These are phyloP conservation scores for Cordilura impudica DNA, from an alignment of 2,888 invertebrate genomes.

Conservation along the genomic window DNA sequence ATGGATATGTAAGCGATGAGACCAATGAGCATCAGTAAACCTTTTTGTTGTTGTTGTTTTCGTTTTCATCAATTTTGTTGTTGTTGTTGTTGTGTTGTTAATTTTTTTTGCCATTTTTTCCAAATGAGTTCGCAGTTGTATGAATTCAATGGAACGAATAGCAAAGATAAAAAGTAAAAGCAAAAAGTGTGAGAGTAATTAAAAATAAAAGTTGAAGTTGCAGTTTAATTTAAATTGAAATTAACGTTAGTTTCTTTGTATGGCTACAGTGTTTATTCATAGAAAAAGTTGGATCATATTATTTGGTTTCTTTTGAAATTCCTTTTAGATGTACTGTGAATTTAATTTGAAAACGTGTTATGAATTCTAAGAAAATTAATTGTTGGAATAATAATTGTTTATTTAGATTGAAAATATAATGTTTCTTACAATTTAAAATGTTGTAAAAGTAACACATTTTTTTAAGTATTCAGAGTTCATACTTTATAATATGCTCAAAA, in stretches of 20 bases:
- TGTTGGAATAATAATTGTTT: too few species aligned
- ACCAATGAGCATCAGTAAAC: conserved; percentile 92
- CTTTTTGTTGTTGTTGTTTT: conserved; percentile 78
- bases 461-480: too few species aligned
- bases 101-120: background rate
- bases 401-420: too few species aligned
- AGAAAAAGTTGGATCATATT: background rate
- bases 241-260: conserved; percentile 26
- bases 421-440: too few species aligned
- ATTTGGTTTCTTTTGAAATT: background rate
- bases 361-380: background rate
- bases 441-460: too few species aligned
- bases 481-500: too few species aligned
- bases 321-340: background rate
- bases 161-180: conserved; percentile 23
- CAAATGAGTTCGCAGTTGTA: conserved; percentile 24
- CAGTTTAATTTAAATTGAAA: conserved; percentile 56
- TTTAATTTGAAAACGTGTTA: background rate
- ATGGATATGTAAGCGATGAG: conserved; percentile 95
- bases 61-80: background rate
- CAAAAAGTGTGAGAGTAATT: conserved; percentile 45
- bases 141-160: conserved; percentile 42
- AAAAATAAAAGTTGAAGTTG: conserved; percentile 43
- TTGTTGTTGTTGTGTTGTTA: background rate
- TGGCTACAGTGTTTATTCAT: background rate